A percentile compares a stretch with the other conserved stretches of the same genome.
Evolutionary conservation across 2,888 invertebrate species (phyloP).

Genomic region (Acleris cristana): DNA sequence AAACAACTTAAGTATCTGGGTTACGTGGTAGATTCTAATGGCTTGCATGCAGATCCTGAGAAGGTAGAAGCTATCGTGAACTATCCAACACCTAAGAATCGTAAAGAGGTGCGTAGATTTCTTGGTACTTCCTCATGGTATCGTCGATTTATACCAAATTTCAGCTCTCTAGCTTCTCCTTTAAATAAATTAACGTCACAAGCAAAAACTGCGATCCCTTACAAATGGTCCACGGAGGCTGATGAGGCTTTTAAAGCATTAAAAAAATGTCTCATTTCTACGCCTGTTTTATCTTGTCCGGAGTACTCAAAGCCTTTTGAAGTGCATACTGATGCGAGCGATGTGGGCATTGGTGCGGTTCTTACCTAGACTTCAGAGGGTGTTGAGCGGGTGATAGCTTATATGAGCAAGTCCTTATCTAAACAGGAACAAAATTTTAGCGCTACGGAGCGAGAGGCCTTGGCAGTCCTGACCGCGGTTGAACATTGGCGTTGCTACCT

Average conservation of each 20-base stretch:
- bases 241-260: no score
- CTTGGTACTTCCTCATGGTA: slow-evolving; percentile 27
- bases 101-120: slow-evolving; percentile 23
- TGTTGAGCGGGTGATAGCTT: no score
- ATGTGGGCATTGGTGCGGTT: no score
- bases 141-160: slow-evolving; percentile 19
- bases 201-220: background rate
- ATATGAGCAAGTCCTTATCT: background rate
- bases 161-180: slow-evolving; percentile 19
- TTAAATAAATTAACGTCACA: slow-evolving; percentile 24
- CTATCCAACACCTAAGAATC: slow-evolving; percentile 13
- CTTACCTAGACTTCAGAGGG: no score
- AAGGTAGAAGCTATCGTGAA: slow-evolving; percentile 20
- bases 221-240: no score
- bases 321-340: no score
- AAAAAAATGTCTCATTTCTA: no score
- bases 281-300: no score
- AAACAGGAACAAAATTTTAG: background rate
- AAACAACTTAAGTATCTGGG: slow-evolving; percentile 25
- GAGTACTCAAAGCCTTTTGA: no score
- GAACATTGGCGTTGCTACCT: background rate
- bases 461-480: slow-evolving; percentile 16
- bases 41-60: slow-evolving; percentile 22
- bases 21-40: slow-evolving; percentile 40
- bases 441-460: slow-evolving; percentile 4